Percentiles rank a stretch among this genome's conserved stretches.
Conservation (phyloP, 2,113 vertebrate genomes). For the Montifringilla adamsi region DNA sequence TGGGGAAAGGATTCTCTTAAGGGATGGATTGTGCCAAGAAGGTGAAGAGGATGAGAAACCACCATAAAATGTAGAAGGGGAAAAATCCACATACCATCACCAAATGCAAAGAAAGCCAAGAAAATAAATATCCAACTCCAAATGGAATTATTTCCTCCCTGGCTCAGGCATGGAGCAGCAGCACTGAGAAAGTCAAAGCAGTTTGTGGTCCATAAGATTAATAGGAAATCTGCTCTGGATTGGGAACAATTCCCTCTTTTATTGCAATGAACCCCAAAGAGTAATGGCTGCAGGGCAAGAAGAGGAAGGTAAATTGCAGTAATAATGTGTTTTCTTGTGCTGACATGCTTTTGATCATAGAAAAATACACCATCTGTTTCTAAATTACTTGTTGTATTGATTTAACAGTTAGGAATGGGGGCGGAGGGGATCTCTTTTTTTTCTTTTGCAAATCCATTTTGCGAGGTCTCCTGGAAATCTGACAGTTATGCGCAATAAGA, state of each 20-base stretch:
- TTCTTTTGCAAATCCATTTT: conserved; percentile 30
- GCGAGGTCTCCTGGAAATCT: neutral
- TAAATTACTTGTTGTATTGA: conserved; percentile 63
- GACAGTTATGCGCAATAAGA: conserved; percentile 14
- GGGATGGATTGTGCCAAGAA: neutral
- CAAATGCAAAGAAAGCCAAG: neutral
- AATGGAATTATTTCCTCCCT: neutral
- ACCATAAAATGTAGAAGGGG: neutral
- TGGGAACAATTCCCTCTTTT: conserved; percentile 34
- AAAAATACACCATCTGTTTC: conserved; percentile 54
- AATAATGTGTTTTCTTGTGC: conserved; percentile 52
- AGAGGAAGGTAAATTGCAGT: conserved; percentile 53
- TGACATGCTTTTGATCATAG: conserved; percentile 53
- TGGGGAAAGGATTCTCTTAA: neutral
- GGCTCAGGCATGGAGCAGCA: neutral
- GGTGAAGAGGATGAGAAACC: neutral
- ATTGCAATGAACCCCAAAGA: conserved; percentile 46
- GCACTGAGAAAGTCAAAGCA: neutral
- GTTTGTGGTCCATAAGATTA: neutral
- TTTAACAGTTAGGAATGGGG: conserved; percentile 36
- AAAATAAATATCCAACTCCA: neutral
- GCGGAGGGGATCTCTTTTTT: neutral
- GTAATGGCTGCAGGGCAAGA: conserved; percentile 26
- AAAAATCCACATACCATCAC: neutral
- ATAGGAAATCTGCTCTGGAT: conserved; percentile 34